phyloP scores from a whole-genome alignment of 1,140 invertebrate species.

The Aphaenogaster floridana region DNA sequence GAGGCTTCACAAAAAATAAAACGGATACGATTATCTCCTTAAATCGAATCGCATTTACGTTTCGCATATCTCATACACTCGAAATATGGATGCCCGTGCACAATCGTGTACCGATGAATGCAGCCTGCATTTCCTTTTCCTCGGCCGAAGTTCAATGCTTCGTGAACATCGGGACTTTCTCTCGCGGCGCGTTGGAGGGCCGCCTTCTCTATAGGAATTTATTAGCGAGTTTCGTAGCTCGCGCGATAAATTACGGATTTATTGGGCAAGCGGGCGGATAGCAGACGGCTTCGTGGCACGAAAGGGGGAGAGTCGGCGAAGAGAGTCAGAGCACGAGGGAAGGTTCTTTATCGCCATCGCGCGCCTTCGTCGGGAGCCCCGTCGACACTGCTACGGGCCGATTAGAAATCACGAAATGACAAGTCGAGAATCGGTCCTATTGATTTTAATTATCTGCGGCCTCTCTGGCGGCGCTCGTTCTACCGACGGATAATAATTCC shows the following conservation, averaged over 20 bases:
- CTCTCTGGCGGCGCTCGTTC: not conserved
- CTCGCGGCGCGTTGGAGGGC: slow-evolving; percentile 32
- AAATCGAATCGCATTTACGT: slow-evolving; percentile 20
- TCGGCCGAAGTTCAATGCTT: slow-evolving; percentile 34
- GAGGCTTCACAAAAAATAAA: not conserved
- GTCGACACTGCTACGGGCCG: not conserved
- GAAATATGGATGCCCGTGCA: not conserved
- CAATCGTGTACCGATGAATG: not conserved
- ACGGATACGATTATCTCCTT: not conserved
- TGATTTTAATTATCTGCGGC: slow-evolving; percentile 70
- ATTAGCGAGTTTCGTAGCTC: slow-evolving; percentile 66
- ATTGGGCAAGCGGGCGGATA: slow-evolving; percentile 59
- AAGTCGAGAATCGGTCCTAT: slow-evolving; percentile 44
- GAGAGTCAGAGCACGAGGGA: slow-evolving; percentile 20
- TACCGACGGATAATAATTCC: not conserved
- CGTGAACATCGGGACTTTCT: slow-evolving; percentile 38
- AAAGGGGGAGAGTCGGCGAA: slow-evolving; percentile 5
- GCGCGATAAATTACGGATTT: slow-evolving; percentile 74
- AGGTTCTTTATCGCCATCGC: slow-evolving; percentile 48
- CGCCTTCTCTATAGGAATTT: slow-evolving; percentile 55
- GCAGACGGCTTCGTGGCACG: slow-evolving; percentile 14
- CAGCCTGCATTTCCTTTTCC: slow-evolving; percentile 22
- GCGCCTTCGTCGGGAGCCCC: not conserved
- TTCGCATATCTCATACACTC: not conserved
- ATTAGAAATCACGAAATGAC: slow-evolving; percentile 68